Evolutionary conservation across 2,113 vertebrate genomes (phyloP).

Genomic region (Phaethornis superciliosus): DNA sequence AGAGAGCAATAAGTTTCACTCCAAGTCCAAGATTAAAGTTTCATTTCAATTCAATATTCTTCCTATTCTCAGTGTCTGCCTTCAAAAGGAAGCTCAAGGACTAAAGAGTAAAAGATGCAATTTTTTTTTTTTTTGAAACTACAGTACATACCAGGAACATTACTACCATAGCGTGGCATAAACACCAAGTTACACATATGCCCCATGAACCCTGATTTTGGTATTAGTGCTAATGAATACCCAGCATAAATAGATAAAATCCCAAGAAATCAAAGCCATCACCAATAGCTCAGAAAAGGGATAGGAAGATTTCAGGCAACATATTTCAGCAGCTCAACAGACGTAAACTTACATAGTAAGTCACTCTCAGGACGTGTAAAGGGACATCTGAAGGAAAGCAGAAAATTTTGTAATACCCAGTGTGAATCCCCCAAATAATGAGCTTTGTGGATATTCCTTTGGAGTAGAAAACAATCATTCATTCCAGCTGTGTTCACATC

Average conservation of each 20-base stretch:
- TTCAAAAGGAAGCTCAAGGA: background rate
- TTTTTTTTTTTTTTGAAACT: background rate
- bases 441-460: background rate
- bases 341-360: background rate
- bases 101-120: background rate
- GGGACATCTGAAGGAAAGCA: background rate
- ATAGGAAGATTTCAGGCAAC: background rate
- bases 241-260: background rate
- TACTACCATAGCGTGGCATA: background rate
- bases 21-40: background rate
- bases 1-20: background rate
- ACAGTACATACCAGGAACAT: background rate
- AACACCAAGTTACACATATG: rapidly evolving
- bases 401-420: background rate
- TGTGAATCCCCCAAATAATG: background rate
- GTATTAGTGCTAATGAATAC: background rate
- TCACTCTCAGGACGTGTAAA: background rate
- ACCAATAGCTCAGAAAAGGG: background rate
- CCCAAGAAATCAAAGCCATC: background rate
- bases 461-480: slow-evolving; percentile 31
- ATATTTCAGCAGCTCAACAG: background rate
- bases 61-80: background rate
- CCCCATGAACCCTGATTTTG: background rate
- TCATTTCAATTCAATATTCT: background rate
- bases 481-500: slow-evolving; percentile 33